Evolutionary conservation across 2,888 invertebrate genomes (phyloP).

Genomic region (Pomacea canaliculata): DNA sequence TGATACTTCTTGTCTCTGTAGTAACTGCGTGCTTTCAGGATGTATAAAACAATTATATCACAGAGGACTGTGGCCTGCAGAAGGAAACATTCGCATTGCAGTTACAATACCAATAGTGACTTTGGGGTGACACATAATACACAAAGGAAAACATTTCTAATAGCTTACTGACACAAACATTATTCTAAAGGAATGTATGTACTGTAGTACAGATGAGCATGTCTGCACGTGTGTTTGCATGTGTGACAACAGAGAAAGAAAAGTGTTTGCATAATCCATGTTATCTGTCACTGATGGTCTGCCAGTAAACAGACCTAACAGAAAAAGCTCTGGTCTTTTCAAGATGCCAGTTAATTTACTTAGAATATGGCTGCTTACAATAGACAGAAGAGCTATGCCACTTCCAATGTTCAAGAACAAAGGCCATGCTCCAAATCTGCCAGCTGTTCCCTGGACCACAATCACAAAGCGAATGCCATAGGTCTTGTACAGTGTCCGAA

Average conservation of each 20-base stretch:
- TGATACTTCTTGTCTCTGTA: conserved; percentile 69
- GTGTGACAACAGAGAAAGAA: too few relatives aligned
- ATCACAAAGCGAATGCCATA: conserved; percentile 72
- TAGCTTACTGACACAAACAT: too few relatives aligned
- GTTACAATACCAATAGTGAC: neutral
- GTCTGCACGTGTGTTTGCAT: too few relatives aligned
- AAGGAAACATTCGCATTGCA: conserved; percentile 11
- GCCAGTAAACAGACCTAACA: too few relatives aligned
- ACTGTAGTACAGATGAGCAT: too few relatives aligned
- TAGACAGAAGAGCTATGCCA: conserved; percentile 70
- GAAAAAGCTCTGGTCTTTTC: too few relatives aligned
- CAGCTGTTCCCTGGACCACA: conserved; percentile 70
- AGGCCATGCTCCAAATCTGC: conserved; percentile 72
- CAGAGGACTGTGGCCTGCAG: conserved; percentile 71
- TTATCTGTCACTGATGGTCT: too few relatives aligned
- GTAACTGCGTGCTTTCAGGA: conserved; percentile 64
- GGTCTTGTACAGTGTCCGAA: conserved; percentile 70
- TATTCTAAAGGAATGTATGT: too few relatives aligned
- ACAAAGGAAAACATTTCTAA: too few relatives aligned
- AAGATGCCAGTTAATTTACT: too few relatives aligned
- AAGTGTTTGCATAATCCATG: too few relatives aligned
- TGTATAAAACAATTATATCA: conserved; percentile 70
- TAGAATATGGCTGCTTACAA: conserved; percentile 6
- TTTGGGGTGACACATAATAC: neutral
- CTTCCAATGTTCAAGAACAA: conserved; percentile 72